These are phyloP conservation scores for Lymantria dispar DNA, from an alignment of 2,888 invertebrate species.

Conservation along the genomic window DNA sequence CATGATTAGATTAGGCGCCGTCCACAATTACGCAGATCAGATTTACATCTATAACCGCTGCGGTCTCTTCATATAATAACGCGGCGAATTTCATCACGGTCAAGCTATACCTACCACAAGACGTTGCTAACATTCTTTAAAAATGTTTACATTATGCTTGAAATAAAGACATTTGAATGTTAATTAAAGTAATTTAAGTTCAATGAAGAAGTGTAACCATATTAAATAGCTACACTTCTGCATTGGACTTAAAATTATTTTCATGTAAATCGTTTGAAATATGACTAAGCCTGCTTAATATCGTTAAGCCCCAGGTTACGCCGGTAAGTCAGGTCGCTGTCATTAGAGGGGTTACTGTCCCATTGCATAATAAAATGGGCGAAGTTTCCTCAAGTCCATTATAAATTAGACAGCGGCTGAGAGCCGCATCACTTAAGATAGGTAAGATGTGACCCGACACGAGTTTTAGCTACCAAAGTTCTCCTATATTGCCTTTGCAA, in stretches of 20 bases:
- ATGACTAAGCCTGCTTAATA: constrained; percentile 71
- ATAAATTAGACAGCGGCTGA: constrained; percentile 80
- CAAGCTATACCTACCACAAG: too few relatives aligned
- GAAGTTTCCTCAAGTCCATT: constrained; percentile 82
- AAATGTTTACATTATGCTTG: too few relatives aligned
- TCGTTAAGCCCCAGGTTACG: constrained; percentile 67
- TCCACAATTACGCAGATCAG: constrained; percentile 80
- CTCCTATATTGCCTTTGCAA: constrained; percentile 68
- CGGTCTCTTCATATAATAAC: constrained; percentile 4
- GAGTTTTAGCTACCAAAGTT: constrained; percentile 73
- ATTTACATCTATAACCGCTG: constrained; percentile 60
- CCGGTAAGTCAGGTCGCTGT: constrained; percentile 72
- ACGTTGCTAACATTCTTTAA: too few relatives aligned
- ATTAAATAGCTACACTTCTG: background rate
- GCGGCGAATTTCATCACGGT: too few relatives aligned
- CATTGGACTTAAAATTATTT: constrained; percentile 39
- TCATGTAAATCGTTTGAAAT: constrained; percentile 56
- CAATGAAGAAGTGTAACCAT: too few relatives aligned
- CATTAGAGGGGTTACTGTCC: constrained; percentile 80
- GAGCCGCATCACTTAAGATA: constrained; percentile 81
- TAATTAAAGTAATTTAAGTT: too few relatives aligned
- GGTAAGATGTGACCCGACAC: constrained; percentile 80
- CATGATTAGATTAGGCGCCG: constrained; percentile 76
- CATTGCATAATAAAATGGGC: constrained; percentile 82
- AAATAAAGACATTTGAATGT: too few relatives aligned